These are phyloP conservation scores for Macaria liturata DNA, from an alignment of 2,888 invertebrate genomes.

Conservation along the genomic window DNA sequence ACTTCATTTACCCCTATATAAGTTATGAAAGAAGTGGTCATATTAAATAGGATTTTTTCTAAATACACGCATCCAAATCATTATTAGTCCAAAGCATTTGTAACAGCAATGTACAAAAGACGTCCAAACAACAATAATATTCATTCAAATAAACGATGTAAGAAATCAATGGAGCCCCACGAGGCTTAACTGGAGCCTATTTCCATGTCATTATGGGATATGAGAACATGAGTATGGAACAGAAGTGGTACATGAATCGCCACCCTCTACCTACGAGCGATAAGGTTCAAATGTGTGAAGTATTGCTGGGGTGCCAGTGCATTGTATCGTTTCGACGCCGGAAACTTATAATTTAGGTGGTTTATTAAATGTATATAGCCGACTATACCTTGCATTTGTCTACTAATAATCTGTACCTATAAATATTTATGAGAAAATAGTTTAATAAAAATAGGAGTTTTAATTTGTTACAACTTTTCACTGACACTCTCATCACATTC, in stretches of 20 bases:
- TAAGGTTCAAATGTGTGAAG: conserved; percentile 28
- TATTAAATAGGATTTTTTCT: too few species aligned
- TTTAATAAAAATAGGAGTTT: too few species aligned
- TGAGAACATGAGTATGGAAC: conserved; percentile 10
- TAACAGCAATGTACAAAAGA: conserved; percentile 33
- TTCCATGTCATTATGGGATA: conserved; percentile 69
- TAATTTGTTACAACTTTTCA: too few species aligned
- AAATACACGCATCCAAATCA: conserved; percentile 3
- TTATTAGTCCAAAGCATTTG: conserved; percentile 21
- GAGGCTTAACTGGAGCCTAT: conserved; percentile 53
- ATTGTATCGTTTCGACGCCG: background rate
- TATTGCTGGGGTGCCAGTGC: conserved; percentile 1
- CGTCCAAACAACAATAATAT: conserved; percentile 38
- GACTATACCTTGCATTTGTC: too few species aligned
- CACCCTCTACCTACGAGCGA: conserved; percentile 17
- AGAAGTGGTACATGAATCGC: conserved; percentile 23
- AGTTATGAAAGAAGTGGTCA: too few species aligned
- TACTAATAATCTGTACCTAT: too few species aligned
- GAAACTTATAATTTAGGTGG: too few species aligned
- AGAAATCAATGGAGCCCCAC: conserved; percentile 54
- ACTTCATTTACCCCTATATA: too few species aligned
- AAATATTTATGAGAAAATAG: too few species aligned
- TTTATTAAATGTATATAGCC: too few species aligned
- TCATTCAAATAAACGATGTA: conserved; percentile 53
- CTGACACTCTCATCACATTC: too few species aligned